Base-by-base conservation (phyloP, 2,888 invertebrate species). In the Hydraecia micacea region DNA sequence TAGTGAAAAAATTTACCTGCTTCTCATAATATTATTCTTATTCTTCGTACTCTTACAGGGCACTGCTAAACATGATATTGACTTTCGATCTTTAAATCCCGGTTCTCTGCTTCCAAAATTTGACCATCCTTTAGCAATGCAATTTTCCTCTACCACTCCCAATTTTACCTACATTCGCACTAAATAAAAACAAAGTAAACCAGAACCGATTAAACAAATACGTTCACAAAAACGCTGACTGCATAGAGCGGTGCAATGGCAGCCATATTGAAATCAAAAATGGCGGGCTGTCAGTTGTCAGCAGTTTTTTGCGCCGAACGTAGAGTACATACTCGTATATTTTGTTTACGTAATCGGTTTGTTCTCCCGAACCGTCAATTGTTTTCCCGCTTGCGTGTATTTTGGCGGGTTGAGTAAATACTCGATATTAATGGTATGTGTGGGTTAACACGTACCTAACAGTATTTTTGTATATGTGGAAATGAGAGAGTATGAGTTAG, bases 251-350 rank as follows among this genome's bases (percentile, higher is more conserved):
- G 91, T 95, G 94, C 95, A 94, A 91, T 91, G 87, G 87, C 84
- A 77, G 90, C 91, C 92, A 92, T 93, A 88, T 94, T 94, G 94
- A 63, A 90, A 92, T 91, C 94, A 95, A 95, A 95, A 96, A 95
- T 95, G 93, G 95, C 93, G 88, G 91, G 79, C 88, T 89, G 85
- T 91, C 92, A 92, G 91, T 90, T 90, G 91, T 95, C 95, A 95
- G 95, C 95, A 89, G 71, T 91, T 95, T 95, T 95, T 94, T 92
- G 91, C 91, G 88, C 89, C 81, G 86, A 88, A 87, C 86, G 81
- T 55, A 72, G n/a, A 55, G 62, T 84, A 84, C 92, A 92, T 90
- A 73, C 62, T 68, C 84, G 67, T 68, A 91, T 91, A 90, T 92
- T 91, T 88, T 92, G 92, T 93, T 93, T 92, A 89, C 92, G 77